Base-by-base conservation (phyloP, 2,113 vertebrate species). In the Notechis scutatus region DNA sequence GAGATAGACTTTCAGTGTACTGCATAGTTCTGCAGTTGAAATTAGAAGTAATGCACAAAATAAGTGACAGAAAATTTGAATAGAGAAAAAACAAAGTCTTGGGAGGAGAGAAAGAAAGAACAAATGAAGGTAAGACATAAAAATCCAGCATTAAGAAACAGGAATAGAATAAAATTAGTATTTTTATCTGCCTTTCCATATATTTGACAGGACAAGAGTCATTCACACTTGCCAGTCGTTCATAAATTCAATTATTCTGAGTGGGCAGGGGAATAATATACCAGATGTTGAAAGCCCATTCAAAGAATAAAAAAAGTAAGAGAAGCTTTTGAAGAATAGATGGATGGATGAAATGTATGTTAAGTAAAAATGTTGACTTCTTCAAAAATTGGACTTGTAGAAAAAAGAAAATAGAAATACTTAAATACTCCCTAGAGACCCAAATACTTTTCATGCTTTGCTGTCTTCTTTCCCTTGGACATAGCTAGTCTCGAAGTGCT, bases 241-340 rank as follows among this genome's bases (percentile, higher is more conserved):
- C n/a, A 39, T 81, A 81, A 20, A 69, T 88, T 10, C 24, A 45
- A 42, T 88, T 90, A 42, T 90, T 90, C 42, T 85, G 50, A 64
- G 64, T 85, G 26, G 69, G 54, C 59, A 69, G 29, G 52, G 85
- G 34, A 59, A 81, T 47, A 85, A 92, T 34, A 59, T 11, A 50
- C 21, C 69, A 92, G 88, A 92, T 92, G 69, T 90, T 92, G 88
- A 34, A 85, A 90, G 42, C 52, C 64, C 52, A 57, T 54, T 69
- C 61, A 23, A 42, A 12, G 39, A 89, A 89, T 89, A n/a, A 14
- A 21, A 9, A 81, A 85, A 92, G 34, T 47, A 74, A 54, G 20
- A 59, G 24, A 59, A 85, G 18, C 11, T 42, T 57, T n/a, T 85
- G 29, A 21, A 59, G 64, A 85, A 85, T 2, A 24, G 34, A 81